Evolutionary conservation across 2,888 invertebrate genomes (phyloP).

Genomic region (Lampropteryx suffumata): DNA sequence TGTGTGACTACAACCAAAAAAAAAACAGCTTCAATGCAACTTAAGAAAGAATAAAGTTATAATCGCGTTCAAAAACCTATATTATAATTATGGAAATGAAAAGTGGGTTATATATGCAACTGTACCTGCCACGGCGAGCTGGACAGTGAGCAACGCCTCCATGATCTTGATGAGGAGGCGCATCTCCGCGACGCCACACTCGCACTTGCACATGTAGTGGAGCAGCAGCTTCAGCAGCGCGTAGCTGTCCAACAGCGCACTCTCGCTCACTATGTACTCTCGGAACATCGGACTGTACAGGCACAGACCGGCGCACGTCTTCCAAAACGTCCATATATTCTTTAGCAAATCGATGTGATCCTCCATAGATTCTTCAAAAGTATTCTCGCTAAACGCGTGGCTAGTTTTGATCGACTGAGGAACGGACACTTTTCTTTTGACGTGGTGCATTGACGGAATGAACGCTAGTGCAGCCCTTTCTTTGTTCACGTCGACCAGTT

Average conservation of each 20-base stretch:
- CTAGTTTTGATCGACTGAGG: conserved; percentile 43
- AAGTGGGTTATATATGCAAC: conserved; percentile 15
- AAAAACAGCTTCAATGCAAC: too few relatives aligned
- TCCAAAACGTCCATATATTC: conserved; percentile 76
- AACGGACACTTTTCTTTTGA: conserved; percentile 38
- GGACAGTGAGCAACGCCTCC: conserved; percentile 72
- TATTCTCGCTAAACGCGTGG: conserved; percentile 38
- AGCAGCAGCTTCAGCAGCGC: conserved; percentile 65
- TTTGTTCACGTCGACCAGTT: conserved; percentile 55
- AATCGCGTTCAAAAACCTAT: too few relatives aligned
- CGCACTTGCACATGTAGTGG: conserved; percentile 49
- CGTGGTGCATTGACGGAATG: conserved; percentile 27
- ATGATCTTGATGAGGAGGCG: conserved; percentile 61
- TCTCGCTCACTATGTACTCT: conserved; percentile 61
- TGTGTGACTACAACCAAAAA: too few relatives aligned
- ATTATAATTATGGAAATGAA: too few relatives aligned
- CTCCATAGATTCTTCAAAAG: conserved; percentile 40
- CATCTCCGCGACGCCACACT: conserved; percentile 46
- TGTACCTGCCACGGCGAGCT: conserved; percentile 71
- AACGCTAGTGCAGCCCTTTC: conserved; percentile 52
- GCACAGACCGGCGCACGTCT: conserved; percentile 75
- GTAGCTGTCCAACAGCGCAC: conserved; percentile 61
- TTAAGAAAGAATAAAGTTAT: too few relatives aligned
- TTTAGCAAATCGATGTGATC: conserved; percentile 65
- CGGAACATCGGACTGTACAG: conserved; percentile 82